Base-by-base conservation (phyloP, 1,140 invertebrate species). In the Tetramorium parvispinum region DNA sequence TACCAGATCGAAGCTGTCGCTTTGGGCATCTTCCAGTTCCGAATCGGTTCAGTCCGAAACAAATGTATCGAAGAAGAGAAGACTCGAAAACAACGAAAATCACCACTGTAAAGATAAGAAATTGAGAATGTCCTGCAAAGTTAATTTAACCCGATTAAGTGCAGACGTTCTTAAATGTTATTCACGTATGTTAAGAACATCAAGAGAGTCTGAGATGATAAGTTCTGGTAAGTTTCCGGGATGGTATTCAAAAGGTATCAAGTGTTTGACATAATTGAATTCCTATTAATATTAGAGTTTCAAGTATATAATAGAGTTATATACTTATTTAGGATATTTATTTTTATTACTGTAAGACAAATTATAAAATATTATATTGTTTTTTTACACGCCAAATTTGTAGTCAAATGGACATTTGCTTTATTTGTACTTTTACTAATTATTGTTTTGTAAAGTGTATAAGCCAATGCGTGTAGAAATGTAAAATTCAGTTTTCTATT, bases 201-300 rank as follows among this genome's bases (percentile, higher is more conserved):
- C 93, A 16, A 93, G 86, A 65, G 79, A 90, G 61, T 89, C n/a
- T n/a, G n/a, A n/a, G n/a, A n/a, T n/a, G n/a, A n/a, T n/a, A n/a
- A n/a, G n/a, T 92, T 88, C 70, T 93, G 85, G 93, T 92, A 32
- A 63, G 85, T 65, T n/a, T n/a, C n/a, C n/a, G n/a, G n/a, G n/a
- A 93, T 92, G 89, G 57, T 88, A 71, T 32, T 94, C 7, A 81
- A 89, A 90, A 94, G 94, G 94, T 94, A 94, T 83, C 85, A 0
- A 88, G 63, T 27, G 24, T 63, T 61, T 40, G 8, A 76, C 24
- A 13, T 75, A 75, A 73, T 70, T 49, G 43, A 66, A 61, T 18
- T 21, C 7, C 7, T 51, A 3, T 63, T 78, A 0, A 32, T 32
- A 61, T 61, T 61, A 55, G 27, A 73, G 16, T 53, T 55, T 59